Evolutionary conservation across 2,113 vertebrate species (phyloP), one percentile per base, ranked within the genome.

Genomic region (Talpa occidentalis): DNA sequence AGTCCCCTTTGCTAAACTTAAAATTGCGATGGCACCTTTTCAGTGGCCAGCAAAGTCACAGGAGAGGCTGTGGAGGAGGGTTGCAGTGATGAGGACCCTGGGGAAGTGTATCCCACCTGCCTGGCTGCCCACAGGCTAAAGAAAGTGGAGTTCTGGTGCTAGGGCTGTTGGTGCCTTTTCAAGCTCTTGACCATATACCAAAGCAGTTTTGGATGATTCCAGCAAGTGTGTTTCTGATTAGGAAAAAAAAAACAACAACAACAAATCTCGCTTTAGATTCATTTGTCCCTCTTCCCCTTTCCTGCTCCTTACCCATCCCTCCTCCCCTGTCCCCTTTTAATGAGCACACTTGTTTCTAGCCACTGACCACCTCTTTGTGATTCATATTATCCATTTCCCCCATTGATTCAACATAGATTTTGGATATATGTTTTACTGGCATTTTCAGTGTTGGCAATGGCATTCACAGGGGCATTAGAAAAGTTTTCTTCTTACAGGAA

Each of bases 401-500:
- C 26, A 86, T 77, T 89, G 49, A 88, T 91, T 85, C 88, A 78
- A 82, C 19, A 64, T 76, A 78, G 40, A 95, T 95, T 95, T 97
- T 60, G 42, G 9, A 90, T 52, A 42, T 59, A 72, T 90, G 72
- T 73, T 93, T 94, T 79, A 69, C 40, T 92, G 69, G 40, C 44
- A 89, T 84, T 94, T 94, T 92, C 40, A 94, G 62, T 89, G 92
- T 28, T 62, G 32, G 42, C 54, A 77, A 21, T 91, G 69, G 49
- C 22, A 74, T 91, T 86, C 12, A 76, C 93, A 85, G 59, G 77
- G 42, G 4, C 42, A 80, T 90, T 95, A 87, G 81, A 82, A 64
- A 92, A 88, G 90, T 5, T 92, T 97, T 93, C 78, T 91, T 95
- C 76, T 94, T 35, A n/a, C 15, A 79, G 76, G 30, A 80, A 95